A percentile compares a stretch with the other conserved stretches of the same genome.
These are phyloP conservation scores for Parnassius apollo DNA, from an alignment of 2,888 invertebrate species.

Conservation along the genomic window DNA sequence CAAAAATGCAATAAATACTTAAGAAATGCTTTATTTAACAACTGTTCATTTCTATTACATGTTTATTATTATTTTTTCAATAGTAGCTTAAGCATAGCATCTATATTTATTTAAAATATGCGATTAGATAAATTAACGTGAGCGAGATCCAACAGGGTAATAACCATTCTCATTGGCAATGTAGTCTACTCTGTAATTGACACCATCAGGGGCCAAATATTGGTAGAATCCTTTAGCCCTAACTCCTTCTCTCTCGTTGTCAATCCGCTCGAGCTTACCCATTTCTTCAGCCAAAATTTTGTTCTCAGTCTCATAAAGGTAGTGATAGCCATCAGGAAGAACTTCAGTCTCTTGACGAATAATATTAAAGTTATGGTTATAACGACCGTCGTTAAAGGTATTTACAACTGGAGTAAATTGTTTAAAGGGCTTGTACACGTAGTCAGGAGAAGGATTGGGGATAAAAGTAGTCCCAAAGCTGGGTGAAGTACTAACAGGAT, in stretches of 20 bases:
- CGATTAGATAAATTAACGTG: conserved; percentile 48
- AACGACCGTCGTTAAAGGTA: conserved; percentile 36
- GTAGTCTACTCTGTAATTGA: conserved; percentile 74
- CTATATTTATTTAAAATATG: background rate
- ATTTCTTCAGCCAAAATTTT: conserved; percentile 72
- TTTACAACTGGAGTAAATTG: conserved; percentile 19
- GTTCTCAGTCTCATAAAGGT: conserved; percentile 75
- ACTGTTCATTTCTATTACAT: too few species aligned
- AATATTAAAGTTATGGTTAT: conserved; percentile 67
- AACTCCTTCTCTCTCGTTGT: conserved; percentile 51
- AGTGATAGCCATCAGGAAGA: conserved; percentile 66
- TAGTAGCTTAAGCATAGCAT: too few species aligned
- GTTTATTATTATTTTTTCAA: too few species aligned
- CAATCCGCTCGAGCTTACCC: conserved; percentile 61
- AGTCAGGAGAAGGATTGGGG: conserved; percentile 27
- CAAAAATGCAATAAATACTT: too few species aligned
- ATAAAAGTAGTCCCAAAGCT: conserved; percentile 18
- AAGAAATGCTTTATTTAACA: too few species aligned
- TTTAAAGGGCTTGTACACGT: conserved; percentile 28
- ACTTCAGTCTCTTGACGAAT: conserved; percentile 66
- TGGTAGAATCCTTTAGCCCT: conserved; percentile 70
- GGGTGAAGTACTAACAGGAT: conserved; percentile 11
- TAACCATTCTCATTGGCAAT: conserved; percentile 74
- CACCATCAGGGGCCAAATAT: conserved; percentile 66
- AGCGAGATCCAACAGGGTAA: conserved; percentile 57